These are phyloP conservation scores for Drosophila macrospina DNA, from an alignment of 2,888 invertebrate genomes.

Conservation along the genomic window DNA sequence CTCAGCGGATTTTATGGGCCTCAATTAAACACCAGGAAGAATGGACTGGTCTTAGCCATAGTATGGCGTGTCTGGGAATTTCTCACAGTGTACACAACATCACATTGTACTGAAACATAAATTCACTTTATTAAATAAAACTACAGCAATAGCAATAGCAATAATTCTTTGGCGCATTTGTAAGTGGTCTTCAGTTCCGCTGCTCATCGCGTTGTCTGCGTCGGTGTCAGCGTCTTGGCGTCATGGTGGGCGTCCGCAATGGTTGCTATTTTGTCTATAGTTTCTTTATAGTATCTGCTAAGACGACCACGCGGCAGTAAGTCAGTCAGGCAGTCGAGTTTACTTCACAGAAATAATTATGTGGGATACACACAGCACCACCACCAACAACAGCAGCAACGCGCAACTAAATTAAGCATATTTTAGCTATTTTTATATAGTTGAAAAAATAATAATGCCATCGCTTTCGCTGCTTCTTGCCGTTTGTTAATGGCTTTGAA, in stretches of 20 bases:
- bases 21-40: constrained; percentile 29
- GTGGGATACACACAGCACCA: constrained; percentile 69
- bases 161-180: constrained; percentile 78
- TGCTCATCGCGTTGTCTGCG: constrained; percentile 42
- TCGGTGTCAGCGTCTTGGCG: constrained; percentile 54
- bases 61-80: constrained; percentile 60
- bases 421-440: constrained; percentile 76
- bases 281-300: constrained; percentile 33
- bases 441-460: constrained; percentile 54
- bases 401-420: constrained; percentile 80
- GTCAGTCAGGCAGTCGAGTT: constrained; percentile 53
- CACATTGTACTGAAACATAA: constrained; percentile 68
- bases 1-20: constrained; percentile 56
- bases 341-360: constrained; percentile 82
- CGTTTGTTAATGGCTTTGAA: constrained; percentile 80
- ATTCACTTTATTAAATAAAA: constrained; percentile 78
- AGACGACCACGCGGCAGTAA: constrained; percentile 71
- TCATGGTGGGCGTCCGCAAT: constrained; percentile 75
- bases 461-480: constrained; percentile 69
- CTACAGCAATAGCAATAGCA: constrained; percentile 71
- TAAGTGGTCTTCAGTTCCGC: constrained; percentile 66
- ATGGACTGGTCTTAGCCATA: constrained; percentile 6
- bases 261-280: constrained; percentile 56
- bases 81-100: constrained; percentile 71
- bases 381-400: constrained; percentile 25